Evolutionary conservation across 2,113 vertebrate genomes (phyloP).

Genomic region (Natator depressus): DNA sequence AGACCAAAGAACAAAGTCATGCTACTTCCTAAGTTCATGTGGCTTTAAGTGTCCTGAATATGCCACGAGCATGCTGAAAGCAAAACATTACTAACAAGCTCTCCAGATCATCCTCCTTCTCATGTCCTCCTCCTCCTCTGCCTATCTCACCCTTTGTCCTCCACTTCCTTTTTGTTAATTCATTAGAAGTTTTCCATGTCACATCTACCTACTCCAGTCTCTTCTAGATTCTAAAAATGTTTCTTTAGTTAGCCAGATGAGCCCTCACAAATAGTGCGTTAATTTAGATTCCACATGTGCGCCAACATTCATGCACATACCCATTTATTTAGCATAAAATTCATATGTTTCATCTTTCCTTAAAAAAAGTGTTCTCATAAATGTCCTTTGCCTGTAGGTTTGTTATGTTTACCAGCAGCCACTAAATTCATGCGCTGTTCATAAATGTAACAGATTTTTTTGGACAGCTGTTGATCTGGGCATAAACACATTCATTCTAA

Average conservation of each 20-base stretch:
- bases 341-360: background rate
- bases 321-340: background rate
- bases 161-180: constrained; percentile 9
- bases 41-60: constrained; percentile 67
- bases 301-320: fast-evolving
- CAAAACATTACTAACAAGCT: constrained; percentile 37
- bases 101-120: constrained; percentile 36
- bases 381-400: constrained; percentile 38
- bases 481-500: constrained; percentile 58
- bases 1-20: constrained; percentile 65
- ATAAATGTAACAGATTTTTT: constrained; percentile 41
- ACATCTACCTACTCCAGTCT: background rate
- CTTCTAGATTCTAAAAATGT: background rate
- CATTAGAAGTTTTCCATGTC: background rate
- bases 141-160: background rate
- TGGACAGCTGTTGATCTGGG: constrained; percentile 67
- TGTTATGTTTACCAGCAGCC: constrained; percentile 33
- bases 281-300: fast-evolving
- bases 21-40: constrained; percentile 62
- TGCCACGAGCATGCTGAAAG: constrained; percentile 46
- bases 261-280: background rate
- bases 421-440: constrained; percentile 40
- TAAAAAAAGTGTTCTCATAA: background rate
- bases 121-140: background rate
- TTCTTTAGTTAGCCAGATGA: background rate